Evolutionary conservation across 2,888 invertebrate species (phyloP).

Genomic region (Patella pellucida): DNA sequence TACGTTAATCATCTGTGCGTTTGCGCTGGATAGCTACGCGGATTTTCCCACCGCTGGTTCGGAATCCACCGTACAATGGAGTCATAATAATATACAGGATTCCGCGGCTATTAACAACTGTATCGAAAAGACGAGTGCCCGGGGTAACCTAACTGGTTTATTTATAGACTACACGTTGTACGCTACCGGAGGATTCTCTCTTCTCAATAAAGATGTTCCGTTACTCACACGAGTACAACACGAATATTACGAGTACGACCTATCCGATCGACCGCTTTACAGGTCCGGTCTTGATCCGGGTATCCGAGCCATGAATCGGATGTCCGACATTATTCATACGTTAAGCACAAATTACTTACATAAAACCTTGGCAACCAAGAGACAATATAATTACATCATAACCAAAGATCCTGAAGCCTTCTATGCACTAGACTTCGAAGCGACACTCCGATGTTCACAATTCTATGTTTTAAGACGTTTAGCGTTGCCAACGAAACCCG

Average conservation of each 20-base stretch:
- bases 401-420: not conserved
- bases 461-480: not conserved
- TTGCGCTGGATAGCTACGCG: not conserved
- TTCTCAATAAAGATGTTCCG: not conserved
- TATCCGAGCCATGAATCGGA: slow-evolving; percentile 1
- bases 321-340: not conserved
- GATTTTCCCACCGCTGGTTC: not conserved
- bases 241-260: slow-evolving; percentile 1
- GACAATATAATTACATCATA: not conserved
- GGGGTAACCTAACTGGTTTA: not conserved
- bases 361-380: not conserved
- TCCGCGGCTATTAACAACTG: not conserved
- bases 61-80: not conserved
- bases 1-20: not conserved
- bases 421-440: not conserved
- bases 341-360: not conserved
- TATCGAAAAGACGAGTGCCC: not conserved
- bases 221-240: not conserved
- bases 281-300: not conserved
- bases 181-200: not conserved
- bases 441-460: not conserved
- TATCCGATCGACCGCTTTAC: not conserved
- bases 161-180: not conserved
- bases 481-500: too few relatives aligned
- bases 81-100: not conserved